A percentile compares a stretch with the other conserved stretches of the same genome.
These are phyloP conservation scores for Phylloscopus trochilus DNA, from an alignment of 2,113 vertebrate species.

Conservation along the genomic window DNA sequence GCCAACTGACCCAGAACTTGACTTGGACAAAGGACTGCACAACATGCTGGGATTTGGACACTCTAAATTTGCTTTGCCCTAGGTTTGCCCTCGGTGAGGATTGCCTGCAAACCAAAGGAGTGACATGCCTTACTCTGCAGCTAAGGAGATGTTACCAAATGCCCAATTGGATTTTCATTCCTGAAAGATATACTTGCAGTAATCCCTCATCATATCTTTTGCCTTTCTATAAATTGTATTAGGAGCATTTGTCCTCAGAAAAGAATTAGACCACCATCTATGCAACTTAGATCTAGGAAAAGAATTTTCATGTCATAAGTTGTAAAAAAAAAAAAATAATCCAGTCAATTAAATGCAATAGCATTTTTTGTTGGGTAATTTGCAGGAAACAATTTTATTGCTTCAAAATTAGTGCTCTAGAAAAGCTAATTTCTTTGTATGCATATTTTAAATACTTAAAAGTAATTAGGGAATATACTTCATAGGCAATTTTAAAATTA, in stretches of 20 bases:
- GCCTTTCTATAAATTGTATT: not conserved
- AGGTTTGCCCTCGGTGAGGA: not conserved
- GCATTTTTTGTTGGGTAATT: not conserved
- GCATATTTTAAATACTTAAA: slow-evolving; percentile 19
- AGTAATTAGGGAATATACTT: slow-evolving; percentile 29
- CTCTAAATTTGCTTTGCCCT: not conserved
- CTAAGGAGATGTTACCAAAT: not conserved
- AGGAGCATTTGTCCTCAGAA: not conserved
- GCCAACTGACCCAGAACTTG: not conserved
- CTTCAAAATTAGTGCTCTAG: not conserved
- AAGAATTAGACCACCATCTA: not conserved
- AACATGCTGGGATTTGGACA: not conserved
- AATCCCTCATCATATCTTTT: not conserved
- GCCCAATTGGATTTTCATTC: not conserved
- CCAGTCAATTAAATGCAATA: not conserved
- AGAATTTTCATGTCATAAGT: not conserved
- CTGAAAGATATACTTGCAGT: not conserved
- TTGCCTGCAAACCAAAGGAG: not conserved
- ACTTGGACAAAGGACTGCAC: not conserved
- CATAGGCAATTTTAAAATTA: not conserved
- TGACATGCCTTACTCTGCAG: not conserved
- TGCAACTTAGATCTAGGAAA: not conserved
- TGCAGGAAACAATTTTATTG: not conserved
- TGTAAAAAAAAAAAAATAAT: not conserved
- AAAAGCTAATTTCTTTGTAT: slow-evolving; percentile 3